Evolutionary conservation across 2,888 invertebrate species (phyloP).

Genomic region (Polydrusus tereticollis): DNA sequence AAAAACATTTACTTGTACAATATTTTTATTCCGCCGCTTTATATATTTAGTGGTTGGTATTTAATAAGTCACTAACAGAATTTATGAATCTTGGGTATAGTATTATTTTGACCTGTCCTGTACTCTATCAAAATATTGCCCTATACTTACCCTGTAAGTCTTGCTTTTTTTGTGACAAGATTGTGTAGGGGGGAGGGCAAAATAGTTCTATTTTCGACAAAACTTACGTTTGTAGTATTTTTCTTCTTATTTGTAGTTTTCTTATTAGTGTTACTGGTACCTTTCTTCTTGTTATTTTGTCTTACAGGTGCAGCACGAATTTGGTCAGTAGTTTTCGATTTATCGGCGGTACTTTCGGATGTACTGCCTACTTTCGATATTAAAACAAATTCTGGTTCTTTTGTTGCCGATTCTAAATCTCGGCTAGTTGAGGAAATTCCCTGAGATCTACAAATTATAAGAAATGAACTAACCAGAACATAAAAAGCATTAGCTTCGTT

Average conservation of each 20-base stretch:
- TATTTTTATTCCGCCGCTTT: too few species aligned
- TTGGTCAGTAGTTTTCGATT: conserved; percentile 2
- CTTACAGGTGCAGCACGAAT: conserved; percentile 52
- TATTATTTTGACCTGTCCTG: too few species aligned
- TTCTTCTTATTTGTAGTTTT: conserved; percentile 52
- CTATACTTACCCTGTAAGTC: too few species aligned
- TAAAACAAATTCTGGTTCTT: conserved; percentile 63
- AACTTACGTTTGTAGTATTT: conserved; percentile 51
- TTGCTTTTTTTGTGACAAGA: too few species aligned
- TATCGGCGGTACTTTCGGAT: conserved; percentile 43
- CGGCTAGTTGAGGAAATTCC: not conserved
- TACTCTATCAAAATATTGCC: too few species aligned
- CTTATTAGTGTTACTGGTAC: conserved; percentile 54
- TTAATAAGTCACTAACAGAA: too few species aligned
- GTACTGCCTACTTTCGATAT: conserved; percentile 61
- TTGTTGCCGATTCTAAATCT: conserved; percentile 57
- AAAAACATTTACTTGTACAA: too few species aligned
- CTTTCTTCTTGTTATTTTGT: conserved; percentile 58
- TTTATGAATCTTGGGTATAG: too few species aligned
- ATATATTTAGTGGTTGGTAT: too few species aligned
- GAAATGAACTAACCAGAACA: not conserved
- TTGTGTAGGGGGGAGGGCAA: too few species aligned
- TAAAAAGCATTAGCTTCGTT: too few species aligned
- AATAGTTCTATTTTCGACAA: too few species aligned
- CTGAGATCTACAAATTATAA: conserved; percentile 26